Evolutionary conservation across 2,113 vertebrate species (phyloP), one percentile per base, ranked within the genome.

Genomic region (Seriola aureovittata): DNA sequence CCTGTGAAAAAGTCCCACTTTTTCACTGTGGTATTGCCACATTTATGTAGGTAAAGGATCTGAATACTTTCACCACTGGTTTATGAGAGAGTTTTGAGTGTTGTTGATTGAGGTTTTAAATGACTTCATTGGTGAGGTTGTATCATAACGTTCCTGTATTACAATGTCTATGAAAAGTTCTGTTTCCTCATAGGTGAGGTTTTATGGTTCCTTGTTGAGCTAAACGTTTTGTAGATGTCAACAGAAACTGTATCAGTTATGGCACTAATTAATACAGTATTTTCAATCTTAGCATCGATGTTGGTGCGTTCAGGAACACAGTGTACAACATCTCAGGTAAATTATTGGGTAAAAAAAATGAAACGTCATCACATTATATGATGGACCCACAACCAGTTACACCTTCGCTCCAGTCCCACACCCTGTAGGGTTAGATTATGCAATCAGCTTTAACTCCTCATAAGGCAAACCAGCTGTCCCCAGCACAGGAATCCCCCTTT

Each of bases 401-500:
- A 48, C 9, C 25, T 12, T 52, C 34, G n/a, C 36, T 79, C 25
- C 23, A 64, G 8, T 74, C 62, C 19, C 62, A 36, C 32, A 80
- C 5, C 8, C n/a, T 64, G 48, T 50, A 63, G 23, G 9, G 32
- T 55, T 70, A 42, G 29, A 84, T 89, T 76, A 84, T 78, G 77
- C 54, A 91, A 88, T 78, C 42, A 71, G 29, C 29, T 69, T 65
- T 66, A 75, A 81, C 70, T 92, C 94, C 93, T 93, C 89, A 93
- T 89, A 94, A 93, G 92, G 90, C 16, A 81, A 91, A 80, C 67
- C 59, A 76, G 80, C 71, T 89, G 73, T 89, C 80, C 71, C 74
- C 66, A 73, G 58, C 34, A 54, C 82, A 89, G 92, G 88, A 92
- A 89, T 93, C 93, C 87, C 91, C 90, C 73, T 83, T 83, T 77